These are phyloP conservation scores for Elysia crispata DNA, from an alignment of 2,888 invertebrate species.

Conservation along the genomic window DNA sequence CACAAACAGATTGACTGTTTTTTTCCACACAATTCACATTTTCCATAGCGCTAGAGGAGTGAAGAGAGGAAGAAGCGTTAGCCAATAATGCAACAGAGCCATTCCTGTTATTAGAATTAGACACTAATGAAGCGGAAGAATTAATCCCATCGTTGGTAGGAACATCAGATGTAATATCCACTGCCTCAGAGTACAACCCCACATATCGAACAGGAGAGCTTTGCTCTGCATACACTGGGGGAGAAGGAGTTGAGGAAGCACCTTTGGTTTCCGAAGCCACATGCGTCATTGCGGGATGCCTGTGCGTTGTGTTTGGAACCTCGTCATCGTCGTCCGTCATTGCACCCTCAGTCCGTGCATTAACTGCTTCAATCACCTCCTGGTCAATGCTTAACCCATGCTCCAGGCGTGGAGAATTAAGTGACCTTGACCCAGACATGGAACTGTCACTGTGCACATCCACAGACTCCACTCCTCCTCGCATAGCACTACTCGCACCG, in stretches of 20 bases:
- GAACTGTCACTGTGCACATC: conserved; percentile 73
- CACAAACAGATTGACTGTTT: no score
- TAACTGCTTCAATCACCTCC: conserved; percentile 54
- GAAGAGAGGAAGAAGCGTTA: no score
- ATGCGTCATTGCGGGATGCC: conserved; percentile 43
- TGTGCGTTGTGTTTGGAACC: no score
- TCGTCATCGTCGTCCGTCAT: conserved; percentile 53
- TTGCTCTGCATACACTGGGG: conserved; percentile 41
- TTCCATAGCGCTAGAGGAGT: no score
- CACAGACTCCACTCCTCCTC: conserved; percentile 61
- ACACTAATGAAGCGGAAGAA: no score
- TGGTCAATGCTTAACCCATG: conserved; percentile 53
- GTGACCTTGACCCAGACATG: conserved; percentile 70
- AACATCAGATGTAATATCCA: conserved; percentile 3
- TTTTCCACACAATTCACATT: no score
- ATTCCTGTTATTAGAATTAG: no score
- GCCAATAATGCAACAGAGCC: no score
- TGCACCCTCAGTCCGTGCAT: conserved; percentile 49
- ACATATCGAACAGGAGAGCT: conserved; percentile 50
- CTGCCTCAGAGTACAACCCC: conserved; percentile 45
- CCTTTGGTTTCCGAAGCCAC: conserved; percentile 49
- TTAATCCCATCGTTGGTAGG: no score
- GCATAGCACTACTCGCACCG: conserved; percentile 53
- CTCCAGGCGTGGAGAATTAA: conserved; percentile 71
- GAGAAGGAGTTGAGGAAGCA: conserved; percentile 37